These are phyloP conservation scores for Coenonympha arcania DNA, from an alignment of 2,888 invertebrate genomes.

Conservation along the genomic window DNA sequence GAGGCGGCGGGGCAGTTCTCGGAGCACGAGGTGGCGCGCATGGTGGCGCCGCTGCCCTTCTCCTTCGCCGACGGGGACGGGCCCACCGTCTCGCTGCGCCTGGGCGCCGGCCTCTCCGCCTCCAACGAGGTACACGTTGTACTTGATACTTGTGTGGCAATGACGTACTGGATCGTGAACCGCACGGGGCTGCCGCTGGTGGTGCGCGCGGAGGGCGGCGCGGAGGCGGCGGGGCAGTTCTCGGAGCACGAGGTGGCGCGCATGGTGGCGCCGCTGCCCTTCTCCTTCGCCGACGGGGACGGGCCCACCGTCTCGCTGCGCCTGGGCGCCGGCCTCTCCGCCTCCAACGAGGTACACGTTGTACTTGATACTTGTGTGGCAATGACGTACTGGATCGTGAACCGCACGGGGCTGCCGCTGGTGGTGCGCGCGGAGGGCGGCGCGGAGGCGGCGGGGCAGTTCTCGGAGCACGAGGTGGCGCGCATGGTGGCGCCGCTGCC, in stretches of 20 bases:
- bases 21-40: constrained; percentile 95
- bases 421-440: constrained; percentile 94
- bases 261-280: constrained; percentile 92
- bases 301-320: constrained; percentile 83
- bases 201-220: constrained; percentile 90
- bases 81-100: constrained; percentile 82
- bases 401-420: constrained; percentile 95
- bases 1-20: constrained; percentile 92
- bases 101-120: constrained; percentile 78
- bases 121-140: constrained; percentile 58
- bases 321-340: constrained; percentile 79
- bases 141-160: neutral
- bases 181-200: constrained; percentile 96
- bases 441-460: constrained; percentile 89
- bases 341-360: constrained; percentile 61
- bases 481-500: constrained; percentile 93
- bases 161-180: constrained; percentile 97
- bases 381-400: constrained; percentile 97
- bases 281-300: constrained; percentile 93
- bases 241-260: constrained; percentile 95
- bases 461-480: constrained; percentile 94
- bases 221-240: constrained; percentile 90
- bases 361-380: neutral
- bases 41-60: constrained; percentile 93
- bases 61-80: constrained; percentile 93